Evolutionary conservation across 2,888 invertebrate genomes (phyloP), one percentile per base, ranked within the genome.

Genomic region (Sinopyrophorus schimmeli): DNA sequence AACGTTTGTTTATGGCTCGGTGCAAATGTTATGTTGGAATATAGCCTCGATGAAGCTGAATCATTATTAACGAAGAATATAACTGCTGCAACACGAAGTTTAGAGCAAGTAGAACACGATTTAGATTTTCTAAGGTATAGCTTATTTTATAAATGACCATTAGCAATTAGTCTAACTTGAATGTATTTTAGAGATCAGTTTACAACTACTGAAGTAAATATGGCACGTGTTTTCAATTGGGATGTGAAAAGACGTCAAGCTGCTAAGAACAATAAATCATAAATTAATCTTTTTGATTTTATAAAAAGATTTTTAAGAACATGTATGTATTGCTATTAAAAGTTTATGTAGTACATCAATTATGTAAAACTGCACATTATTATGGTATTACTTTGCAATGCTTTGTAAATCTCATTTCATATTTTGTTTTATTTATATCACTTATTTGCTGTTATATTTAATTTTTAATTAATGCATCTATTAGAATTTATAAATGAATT

Each of bases 191-290:
- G 96, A 67, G 97, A 98, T 78, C 98, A 98, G 75, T 89, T 92
- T 67, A 99, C 98, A 9, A 98, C 96, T 11, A 92, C 94, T 30
- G 98, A 99, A 83, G 98, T 98, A 14, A 98, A 97, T 73, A 96
- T 98, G 93, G 97, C 98, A 17, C 80, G 98, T 69, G 93, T 98
- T 14, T 96, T 92, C 73, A 98, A 98, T 74, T 97, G 96, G 96
- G 92, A 96, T 76, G 94, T 98, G 2, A 96, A 95, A 73, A 83
- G 86, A 68, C 83, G 92, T 57, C 89, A 92, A 74, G 85, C 88
- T 23, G 83, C 82, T 24, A 84, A 84, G 67, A 75, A 21, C 7
- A 46, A 20, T 16, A 41, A 42, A 41, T 21, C n/a, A 21, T 21
- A 21, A 21, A 21, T 2, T 21, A 5, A 21, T 21, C 5, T 21